These are phyloP conservation scores for Anoura caudifer DNA, from an alignment of 2,113 vertebrate genomes.

Conservation along the genomic window DNA sequence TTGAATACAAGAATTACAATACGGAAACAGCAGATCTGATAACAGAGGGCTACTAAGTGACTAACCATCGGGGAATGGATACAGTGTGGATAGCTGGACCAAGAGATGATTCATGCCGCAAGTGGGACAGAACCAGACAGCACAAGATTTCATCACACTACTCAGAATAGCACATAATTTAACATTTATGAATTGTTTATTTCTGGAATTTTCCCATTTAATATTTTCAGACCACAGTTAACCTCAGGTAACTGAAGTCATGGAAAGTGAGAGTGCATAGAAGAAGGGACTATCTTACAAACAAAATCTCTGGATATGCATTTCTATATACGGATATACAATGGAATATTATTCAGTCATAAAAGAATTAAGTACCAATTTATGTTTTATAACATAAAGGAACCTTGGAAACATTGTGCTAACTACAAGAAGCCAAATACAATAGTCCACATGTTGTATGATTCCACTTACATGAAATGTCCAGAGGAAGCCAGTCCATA, in stretches of 20 bases:
- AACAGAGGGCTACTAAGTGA: background rate
- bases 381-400: background rate
- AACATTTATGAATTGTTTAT: background rate
- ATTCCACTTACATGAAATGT: background rate
- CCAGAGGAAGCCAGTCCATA: background rate
- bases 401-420: background rate
- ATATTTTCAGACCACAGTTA: background rate
- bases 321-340: background rate
- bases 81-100: background rate
- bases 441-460: background rate
- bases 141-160: background rate
- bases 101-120: background rate
- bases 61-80: background rate
- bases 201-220: background rate
- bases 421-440: background rate
- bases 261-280: background rate
- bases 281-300: background rate
- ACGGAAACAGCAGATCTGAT: background rate
- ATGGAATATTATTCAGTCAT: background rate
- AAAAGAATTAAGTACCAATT: background rate
- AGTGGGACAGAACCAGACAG: background rate
- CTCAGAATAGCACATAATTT: background rate
- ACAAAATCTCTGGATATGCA: background rate
- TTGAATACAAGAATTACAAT: background rate
- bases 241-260: background rate